phyloP scores from a whole-genome alignment of 2,797 vertebrate genomes.

The Rhinogobio ventralis region DNA sequence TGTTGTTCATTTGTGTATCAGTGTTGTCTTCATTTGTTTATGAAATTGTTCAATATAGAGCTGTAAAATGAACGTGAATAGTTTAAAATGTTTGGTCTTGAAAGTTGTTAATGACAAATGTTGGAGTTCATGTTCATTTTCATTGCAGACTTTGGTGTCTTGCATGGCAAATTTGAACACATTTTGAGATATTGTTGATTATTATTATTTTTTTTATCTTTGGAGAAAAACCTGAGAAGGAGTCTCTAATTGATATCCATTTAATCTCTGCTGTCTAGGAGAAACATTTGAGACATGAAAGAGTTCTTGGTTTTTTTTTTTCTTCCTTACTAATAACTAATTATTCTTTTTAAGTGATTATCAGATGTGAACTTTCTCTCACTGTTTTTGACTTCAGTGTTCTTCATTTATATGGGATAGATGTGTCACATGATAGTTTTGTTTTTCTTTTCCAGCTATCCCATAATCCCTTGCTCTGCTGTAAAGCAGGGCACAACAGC shows the following conservation, averaged over 20 bases:
- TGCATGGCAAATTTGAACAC: neutral
- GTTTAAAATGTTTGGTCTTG: neutral
- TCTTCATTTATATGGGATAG: neutral
- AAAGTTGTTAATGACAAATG: neutral
- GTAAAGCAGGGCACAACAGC: constrained; percentile 51
- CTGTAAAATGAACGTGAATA: neutral
- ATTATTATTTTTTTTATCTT: neutral
- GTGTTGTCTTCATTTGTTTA: neutral
- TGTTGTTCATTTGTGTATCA: neutral
- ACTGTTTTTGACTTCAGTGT: neutral
- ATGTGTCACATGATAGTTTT: constrained; percentile 17
- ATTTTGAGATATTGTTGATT: neutral
- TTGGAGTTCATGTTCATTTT: neutral
- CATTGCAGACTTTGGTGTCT: constrained; percentile 5
- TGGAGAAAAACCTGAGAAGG: neutral
- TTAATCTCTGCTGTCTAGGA: neutral
- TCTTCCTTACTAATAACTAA: neutral
- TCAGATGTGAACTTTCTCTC: neutral
- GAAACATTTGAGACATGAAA: neutral
- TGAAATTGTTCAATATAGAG: neutral
- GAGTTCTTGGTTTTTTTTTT: neutral
- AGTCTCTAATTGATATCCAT: neutral
- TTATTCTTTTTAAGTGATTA: neutral
- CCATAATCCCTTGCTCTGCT: constrained; percentile 57
- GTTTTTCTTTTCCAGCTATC: constrained; percentile 58